phyloP scores from a whole-genome alignment of 2,113 vertebrate species.

The Rhynchopsitta pachyrhyncha region DNA sequence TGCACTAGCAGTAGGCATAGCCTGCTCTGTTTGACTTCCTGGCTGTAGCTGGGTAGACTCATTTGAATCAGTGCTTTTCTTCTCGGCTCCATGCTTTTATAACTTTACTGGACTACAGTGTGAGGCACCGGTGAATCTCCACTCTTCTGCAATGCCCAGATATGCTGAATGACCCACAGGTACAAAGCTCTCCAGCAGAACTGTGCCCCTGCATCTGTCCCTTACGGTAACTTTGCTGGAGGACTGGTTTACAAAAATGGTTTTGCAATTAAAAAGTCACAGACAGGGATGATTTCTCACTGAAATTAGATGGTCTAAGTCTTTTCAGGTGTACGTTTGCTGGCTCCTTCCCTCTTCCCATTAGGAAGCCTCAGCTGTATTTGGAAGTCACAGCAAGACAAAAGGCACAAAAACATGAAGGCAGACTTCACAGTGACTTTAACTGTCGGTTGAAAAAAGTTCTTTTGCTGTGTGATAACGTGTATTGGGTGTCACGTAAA shows the following conservation, averaged over 20 bases:
- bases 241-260: background rate
- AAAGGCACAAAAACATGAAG: background rate
- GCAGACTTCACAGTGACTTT: background rate
- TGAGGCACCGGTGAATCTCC: accelerated
- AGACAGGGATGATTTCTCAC: background rate
- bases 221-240: background rate
- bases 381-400: background rate
- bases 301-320: background rate
- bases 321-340: accelerated
- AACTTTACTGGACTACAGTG: accelerated
- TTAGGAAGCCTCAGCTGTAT: background rate
- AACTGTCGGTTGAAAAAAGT: background rate
- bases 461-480: background rate
- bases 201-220: background rate
- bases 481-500: background rate
- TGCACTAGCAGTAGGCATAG: background rate
- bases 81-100: background rate
- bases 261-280: background rate
- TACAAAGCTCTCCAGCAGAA: background rate
- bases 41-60: background rate
- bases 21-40: background rate
- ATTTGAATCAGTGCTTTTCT: background rate
- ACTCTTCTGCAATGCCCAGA: background rate
- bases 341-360: background rate
- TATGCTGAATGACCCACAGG: background rate